phyloP scores from a whole-genome alignment of 2,113 vertebrate genomes.

The Apteryx owenii region DNA sequence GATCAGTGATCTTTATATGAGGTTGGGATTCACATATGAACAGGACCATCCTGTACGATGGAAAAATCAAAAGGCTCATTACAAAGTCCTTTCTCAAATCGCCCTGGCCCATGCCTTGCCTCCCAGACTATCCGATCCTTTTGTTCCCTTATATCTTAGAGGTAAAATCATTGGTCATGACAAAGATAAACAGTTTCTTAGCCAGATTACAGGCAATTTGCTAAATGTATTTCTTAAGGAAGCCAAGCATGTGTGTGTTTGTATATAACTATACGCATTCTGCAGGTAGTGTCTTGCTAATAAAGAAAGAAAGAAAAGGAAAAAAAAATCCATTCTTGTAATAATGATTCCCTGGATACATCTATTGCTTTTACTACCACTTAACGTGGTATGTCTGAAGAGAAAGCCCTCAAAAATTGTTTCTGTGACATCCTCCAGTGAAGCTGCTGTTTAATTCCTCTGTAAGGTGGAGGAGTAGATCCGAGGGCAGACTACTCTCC shows the following conservation, averaged over 20 bases:
- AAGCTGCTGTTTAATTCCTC: neutral
- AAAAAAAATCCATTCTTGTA: neutral
- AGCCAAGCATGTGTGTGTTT: neutral
- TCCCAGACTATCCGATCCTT: neutral
- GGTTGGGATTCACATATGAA: neutral
- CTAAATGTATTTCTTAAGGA: neutral
- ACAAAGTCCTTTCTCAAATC: neutral
- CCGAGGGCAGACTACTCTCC: neutral
- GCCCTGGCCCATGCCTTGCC: accelerated
- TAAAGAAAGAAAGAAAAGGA: neutral
- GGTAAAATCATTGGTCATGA: neutral
- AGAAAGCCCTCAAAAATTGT: neutral
- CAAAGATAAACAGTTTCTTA: neutral
- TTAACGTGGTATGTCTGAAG: neutral
- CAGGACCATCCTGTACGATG: accelerated
- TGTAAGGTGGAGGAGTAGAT: neutral
- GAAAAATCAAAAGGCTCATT: neutral
- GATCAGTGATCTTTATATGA: neutral
- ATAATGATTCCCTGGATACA: neutral
- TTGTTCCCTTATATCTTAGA: neutral
- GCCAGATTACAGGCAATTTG: neutral
- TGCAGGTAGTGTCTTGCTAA: neutral
- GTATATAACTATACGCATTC: neutral
- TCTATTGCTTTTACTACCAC: neutral
- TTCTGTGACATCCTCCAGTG: neutral